phyloP scores from a whole-genome alignment of 2,888 invertebrate genomes.

The Alcis repandata region DNA sequence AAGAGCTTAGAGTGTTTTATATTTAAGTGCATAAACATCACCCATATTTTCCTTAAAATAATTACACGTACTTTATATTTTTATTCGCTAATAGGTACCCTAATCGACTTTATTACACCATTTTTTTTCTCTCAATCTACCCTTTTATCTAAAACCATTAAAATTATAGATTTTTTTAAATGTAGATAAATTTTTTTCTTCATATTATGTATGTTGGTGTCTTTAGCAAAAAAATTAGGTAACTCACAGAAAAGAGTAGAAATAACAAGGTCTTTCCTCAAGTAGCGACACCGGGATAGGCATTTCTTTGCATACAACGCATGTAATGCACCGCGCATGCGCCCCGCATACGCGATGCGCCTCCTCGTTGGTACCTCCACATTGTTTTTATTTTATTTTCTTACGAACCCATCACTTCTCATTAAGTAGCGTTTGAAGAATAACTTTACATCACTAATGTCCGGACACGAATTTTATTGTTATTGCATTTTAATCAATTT shows the following conservation, averaged over 20 bases:
- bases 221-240: not conserved
- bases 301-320: conserved; percentile 80
- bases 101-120: too few relatives aligned
- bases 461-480: conserved; percentile 86
- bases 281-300: conserved; percentile 59
- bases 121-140: too few relatives aligned
- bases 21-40: too few relatives aligned
- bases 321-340: conserved; percentile 82
- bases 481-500: conserved; percentile 86
- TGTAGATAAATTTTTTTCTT: too few relatives aligned
- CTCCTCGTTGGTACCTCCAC: conserved; percentile 69
- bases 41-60: too few relatives aligned
- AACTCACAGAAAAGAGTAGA: conserved; percentile 9
- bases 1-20: too few relatives aligned
- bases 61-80: too few relatives aligned
- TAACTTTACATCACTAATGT: conserved; percentile 85
- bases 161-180: too few relatives aligned
- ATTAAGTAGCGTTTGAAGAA: conserved; percentile 86
- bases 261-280: conserved; percentile 56
- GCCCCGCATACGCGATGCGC: conserved; percentile 77
- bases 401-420: conserved; percentile 86
- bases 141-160: too few relatives aligned
- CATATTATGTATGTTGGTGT: not conserved
- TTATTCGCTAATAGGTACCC: too few relatives aligned
- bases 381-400: conserved; percentile 85